Evolutionary conservation across 2,888 invertebrate genomes (phyloP), one percentile per base, ranked within the genome.

Genomic region (Zygogramma bicolorata): DNA sequence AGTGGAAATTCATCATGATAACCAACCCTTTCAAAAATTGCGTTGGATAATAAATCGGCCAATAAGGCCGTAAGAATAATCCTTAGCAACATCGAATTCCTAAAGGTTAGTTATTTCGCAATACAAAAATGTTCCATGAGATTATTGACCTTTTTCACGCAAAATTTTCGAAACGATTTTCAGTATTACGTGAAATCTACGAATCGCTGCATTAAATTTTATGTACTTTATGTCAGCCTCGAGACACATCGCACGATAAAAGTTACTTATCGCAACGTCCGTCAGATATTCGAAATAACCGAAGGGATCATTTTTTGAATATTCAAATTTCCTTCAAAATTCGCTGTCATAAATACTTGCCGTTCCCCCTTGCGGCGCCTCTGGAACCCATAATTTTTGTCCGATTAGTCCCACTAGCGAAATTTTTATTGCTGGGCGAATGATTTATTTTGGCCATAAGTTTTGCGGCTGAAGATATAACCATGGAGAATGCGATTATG

Each of bases 401-500:
- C 8, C 60, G 60, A 72, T 72, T 72, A 68, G 72, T 72, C 53
- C 60, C 72, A 72, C 61, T 72, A 65, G 65, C 46, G 68, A 68
- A 72, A 69, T 42, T 69, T 63, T 66, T 69, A 69, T 69, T 60
- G 46, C 58, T 59, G 57, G 38, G 5, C 40, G 8, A 63, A 61
- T 61, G 73, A 73, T 73, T 69, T 73, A 73, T 73, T 66, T 66
- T 38, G 42, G 25, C 34, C 53, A 72, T 68, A 49, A 69, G 59
- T 65, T 73, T 68, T 74, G 76, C 38, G 72, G 71, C 59, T 57
- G 65, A 27, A 49, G 53, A 68, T 70, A 69, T 57, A 66, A 67
- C 75, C 75, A 65, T 74, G 72, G 58, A 69, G 71, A 74, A 74
- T 68, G 66, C 38, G 42, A 68, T 76, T 76, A 70, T 70, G 66